Evolutionary conservation across 1,140 invertebrate species (phyloP), one percentile per base, ranked within the genome.

Genomic region (Papilio polyxenes): DNA sequence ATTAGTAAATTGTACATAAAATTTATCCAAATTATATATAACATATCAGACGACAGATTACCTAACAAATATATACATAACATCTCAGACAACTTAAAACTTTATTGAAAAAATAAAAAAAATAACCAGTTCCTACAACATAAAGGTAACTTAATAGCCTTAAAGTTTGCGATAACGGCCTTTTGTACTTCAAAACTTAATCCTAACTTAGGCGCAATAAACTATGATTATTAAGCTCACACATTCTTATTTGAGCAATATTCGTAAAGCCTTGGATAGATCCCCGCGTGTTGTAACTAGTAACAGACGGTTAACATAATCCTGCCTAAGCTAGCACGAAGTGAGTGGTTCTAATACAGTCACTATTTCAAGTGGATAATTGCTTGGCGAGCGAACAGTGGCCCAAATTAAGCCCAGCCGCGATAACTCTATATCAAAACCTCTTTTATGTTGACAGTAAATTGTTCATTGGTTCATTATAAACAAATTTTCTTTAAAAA

Each of bases 321-420:
- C 91, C 88, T 76, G 82, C 88, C 87, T 90, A 91, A 93, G 88
- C 89, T 85, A 80, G 88, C 87, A 89, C 90, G 85, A 90, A 89
- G 89, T 91, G 91, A 93, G 87, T 91, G 87, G 86, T 89, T 82
- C 89, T 91, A 92, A 92, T 91, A 90, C 87, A 82, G 86, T 82
- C 88, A 91, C 90, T 91, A 92, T 92, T 92, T 92, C 88, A 92
- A 88, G 87, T 90, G 92, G 91, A 93, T 93, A 93, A 93, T 93
- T 93, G 90, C 89, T 88, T 88, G 87, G 89, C 86, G 82, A 83
- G 85, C 83, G 83, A 85, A 85, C 85, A 83, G 74, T 81, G 72
- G 72, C 82, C 77, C 84, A 88, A 88, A 91, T 90, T 91, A 91
- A 83, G 82, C 75, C 78, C 77, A 65, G 83, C 72, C 75, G 81